phyloP scores from a whole-genome alignment of 2,888 invertebrate species.

The Allygus modestus region DNA sequence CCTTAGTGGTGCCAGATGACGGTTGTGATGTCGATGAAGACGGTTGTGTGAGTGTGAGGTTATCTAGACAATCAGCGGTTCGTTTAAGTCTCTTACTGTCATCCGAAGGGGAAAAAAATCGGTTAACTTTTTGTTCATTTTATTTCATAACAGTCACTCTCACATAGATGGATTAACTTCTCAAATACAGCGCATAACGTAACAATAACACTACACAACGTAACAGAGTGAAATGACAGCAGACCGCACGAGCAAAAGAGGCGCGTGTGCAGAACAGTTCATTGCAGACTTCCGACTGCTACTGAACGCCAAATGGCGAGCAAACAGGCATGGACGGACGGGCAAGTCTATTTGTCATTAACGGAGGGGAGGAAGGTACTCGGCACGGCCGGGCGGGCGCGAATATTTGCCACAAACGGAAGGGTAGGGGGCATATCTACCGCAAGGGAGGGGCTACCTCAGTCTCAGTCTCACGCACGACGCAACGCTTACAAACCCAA shows the following conservation, averaged over 20 bases:
- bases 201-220: not conserved
- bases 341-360: not conserved
- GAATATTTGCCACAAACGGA: not conserved
- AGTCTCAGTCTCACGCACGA: too few species aligned
- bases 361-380: not conserved
- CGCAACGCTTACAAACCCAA: too few species aligned
- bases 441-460: not conserved
- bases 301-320: too few species aligned
- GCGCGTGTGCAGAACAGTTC: too few species aligned
- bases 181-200: not conserved
- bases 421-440: not conserved
- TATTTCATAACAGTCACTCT: not conserved
- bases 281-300: too few species aligned
- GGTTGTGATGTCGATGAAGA: constrained; percentile 18
- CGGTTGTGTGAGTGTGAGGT: constrained; percentile 2
- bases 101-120: constrained; percentile 11
- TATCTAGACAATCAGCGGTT: not conserved
- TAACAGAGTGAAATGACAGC: not conserved
- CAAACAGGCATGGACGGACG: not conserved
- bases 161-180: not conserved
- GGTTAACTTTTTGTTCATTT: constrained; percentile 27
- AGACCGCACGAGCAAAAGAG: too few species aligned
- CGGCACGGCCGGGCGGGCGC: not conserved
- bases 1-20: not conserved
- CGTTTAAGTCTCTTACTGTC: constrained; percentile 9